phyloP scores from a whole-genome alignment of 2,797 vertebrate genomes.

The Pogoniulus pusillus region DNA sequence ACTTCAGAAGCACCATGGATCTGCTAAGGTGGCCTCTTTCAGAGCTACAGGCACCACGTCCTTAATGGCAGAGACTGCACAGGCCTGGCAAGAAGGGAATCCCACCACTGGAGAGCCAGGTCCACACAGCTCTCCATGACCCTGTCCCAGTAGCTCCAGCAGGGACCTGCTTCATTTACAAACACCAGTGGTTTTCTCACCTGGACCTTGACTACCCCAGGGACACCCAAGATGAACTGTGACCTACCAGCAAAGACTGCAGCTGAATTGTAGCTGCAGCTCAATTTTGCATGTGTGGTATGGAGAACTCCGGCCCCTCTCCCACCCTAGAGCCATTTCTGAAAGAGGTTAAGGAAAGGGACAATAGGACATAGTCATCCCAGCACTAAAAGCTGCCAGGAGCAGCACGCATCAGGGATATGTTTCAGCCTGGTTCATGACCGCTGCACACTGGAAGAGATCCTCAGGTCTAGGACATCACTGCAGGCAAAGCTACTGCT shows the following conservation, averaged over 20 bases:
- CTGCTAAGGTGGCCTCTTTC: not conserved
- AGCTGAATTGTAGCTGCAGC: rapidly evolving
- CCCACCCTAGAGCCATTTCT: not conserved
- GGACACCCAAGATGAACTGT: not conserved
- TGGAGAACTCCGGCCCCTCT: not conserved
- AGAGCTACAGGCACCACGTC: rapidly evolving
- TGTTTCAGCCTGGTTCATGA: not conserved
- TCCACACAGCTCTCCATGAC: not conserved
- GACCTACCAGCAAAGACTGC: not conserved
- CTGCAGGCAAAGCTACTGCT: not conserved
- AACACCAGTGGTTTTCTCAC: not conserved
- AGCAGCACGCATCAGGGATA: not conserved
- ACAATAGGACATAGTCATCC: not conserved
- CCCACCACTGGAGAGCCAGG: not conserved
- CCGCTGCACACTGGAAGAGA: not conserved
- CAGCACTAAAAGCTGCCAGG: not conserved
- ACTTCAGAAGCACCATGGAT: not conserved
- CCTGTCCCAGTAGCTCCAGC: not conserved
- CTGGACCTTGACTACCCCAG: not conserved
- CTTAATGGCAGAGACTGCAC: not conserved
- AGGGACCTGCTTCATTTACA: not conserved
- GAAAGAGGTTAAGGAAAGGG: not conserved
- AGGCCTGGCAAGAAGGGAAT: not conserved
- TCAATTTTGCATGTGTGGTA: not conserved
- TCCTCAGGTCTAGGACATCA: rapidly evolving